Conservation (phyloP, 2,888 invertebrate genomes). For the Tenthredo livida region DNA sequence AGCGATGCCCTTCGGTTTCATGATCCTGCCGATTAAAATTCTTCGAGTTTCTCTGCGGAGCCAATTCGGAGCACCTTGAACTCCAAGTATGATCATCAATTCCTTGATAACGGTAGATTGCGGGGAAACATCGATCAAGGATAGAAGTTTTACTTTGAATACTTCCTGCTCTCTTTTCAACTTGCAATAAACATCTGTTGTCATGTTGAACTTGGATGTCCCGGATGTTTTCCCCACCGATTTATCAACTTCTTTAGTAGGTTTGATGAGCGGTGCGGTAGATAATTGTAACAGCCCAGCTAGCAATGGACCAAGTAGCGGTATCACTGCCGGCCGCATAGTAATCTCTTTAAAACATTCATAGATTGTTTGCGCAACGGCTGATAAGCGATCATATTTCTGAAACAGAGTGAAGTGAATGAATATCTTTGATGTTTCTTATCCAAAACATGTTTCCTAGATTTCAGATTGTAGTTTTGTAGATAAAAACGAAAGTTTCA, state of each 20-base stretch:
- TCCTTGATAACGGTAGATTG: conserved; percentile 84
- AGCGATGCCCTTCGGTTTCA: conserved; percentile 83
- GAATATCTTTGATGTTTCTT: not conserved
- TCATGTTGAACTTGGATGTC: conserved; percentile 79
- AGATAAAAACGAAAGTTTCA: conserved; percentile 77
- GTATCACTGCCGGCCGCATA: conserved; percentile 66
- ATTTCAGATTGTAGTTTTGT: conserved; percentile 29
- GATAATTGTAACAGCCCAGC: conserved; percentile 86
- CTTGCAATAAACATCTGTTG: conserved; percentile 80
- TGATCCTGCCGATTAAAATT: conserved; percentile 82
- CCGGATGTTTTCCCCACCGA: conserved; percentile 49
- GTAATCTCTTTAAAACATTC: conserved; percentile 65
- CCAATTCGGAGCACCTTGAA: conserved; percentile 82
- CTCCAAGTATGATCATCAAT: conserved; percentile 84
- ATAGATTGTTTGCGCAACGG: conserved; percentile 81
- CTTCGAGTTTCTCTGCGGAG: conserved; percentile 82
- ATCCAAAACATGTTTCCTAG: not conserved
- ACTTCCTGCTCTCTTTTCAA: conserved; percentile 79
- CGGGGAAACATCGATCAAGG: conserved; percentile 81
- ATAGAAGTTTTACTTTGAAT: conserved; percentile 79
- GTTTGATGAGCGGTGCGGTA: conserved; percentile 84
- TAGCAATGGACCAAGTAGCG: conserved; percentile 78
- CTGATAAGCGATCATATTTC: conserved; percentile 81
- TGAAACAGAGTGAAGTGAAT: conserved; percentile 60
- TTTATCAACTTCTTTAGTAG: conserved; percentile 65